Conservation (phyloP, 2,113 vertebrate genomes). For the Heptranchias perlo region DNA sequence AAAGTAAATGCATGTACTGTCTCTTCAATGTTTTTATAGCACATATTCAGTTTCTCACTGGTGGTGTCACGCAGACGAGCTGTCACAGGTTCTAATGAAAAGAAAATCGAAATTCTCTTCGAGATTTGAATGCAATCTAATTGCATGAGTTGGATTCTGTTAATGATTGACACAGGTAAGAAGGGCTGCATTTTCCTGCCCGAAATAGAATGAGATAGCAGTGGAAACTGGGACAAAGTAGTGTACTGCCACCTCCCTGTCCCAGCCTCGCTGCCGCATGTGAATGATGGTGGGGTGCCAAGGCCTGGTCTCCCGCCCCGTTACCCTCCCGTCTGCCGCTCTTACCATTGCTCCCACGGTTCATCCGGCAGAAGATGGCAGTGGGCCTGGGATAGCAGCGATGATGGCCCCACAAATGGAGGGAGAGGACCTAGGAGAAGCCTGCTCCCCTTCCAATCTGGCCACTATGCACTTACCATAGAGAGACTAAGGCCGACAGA, state of each 20-base stretch:
- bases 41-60: not conserved
- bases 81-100: not conserved
- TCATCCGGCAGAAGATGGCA: not conserved
- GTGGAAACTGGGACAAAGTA: not conserved
- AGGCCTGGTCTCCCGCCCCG: not conserved
- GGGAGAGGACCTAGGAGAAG: not conserved
- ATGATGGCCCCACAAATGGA: not conserved
- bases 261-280: not conserved
- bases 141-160: not conserved
- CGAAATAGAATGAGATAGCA: not conserved
- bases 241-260: not conserved
- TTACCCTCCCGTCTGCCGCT: not conserved
- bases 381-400: not conserved
- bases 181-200: not conserved
- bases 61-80: not conserved
- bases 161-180: not conserved
- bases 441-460: not conserved
- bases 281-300: not conserved
- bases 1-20: constrained; percentile 24
- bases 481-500: too few relatives aligned
- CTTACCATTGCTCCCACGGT: not conserved
- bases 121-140: not conserved
- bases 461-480: not conserved
- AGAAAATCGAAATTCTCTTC: not conserved
- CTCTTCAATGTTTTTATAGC: constrained; percentile 8